Evolutionary conservation across 2,797 vertebrate genomes (phyloP).

Genomic region (Mormyrops attenuatus): DNA sequence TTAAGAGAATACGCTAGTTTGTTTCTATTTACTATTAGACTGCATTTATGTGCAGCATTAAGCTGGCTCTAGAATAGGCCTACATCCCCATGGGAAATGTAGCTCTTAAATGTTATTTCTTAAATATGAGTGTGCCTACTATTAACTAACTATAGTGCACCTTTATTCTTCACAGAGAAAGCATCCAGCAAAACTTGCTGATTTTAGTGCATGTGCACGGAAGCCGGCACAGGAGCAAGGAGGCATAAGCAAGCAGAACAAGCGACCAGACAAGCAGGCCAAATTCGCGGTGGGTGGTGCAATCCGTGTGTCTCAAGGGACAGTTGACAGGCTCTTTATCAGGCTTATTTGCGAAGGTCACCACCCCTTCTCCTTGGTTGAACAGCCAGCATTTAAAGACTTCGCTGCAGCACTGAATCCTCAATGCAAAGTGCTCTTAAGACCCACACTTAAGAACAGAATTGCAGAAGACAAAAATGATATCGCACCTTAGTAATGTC

Average conservation of each 20-base stretch:
- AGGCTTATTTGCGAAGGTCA: not conserved
- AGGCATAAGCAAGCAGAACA: constrained; percentile 15
- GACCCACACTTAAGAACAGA: constrained; percentile 14
- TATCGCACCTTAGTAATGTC: not conserved
- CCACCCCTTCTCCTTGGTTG: constrained; percentile 15
- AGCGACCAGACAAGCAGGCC: constrained; percentile 9
- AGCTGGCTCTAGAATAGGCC: too few relatives aligned
- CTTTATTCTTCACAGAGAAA: too few relatives aligned
- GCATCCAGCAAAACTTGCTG: constrained; percentile 20
- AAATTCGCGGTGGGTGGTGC: not conserved
- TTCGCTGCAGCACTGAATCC: constrained; percentile 11
- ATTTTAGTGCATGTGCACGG: not conserved
- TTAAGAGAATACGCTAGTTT: too few relatives aligned
- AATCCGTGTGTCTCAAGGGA: not conserved
- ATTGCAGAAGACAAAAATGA: not conserved
- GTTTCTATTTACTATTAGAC: too few relatives aligned
- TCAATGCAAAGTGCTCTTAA: constrained; percentile 24
- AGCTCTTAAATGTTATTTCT: too few relatives aligned
- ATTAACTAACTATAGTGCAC: too few relatives aligned
- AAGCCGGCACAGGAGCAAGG: not conserved
- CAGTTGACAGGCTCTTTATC: not conserved
- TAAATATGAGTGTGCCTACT: too few relatives aligned
- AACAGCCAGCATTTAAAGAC: constrained; percentile 23
- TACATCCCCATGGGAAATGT: too few relatives aligned
- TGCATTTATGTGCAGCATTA: too few relatives aligned